Percentiles rank a stretch among this genome's conserved stretches.
These are phyloP conservation scores for Sinocyclocheilus anshuiensis DNA, from an alignment of 2,113 vertebrate species.

Conservation along the genomic window DNA sequence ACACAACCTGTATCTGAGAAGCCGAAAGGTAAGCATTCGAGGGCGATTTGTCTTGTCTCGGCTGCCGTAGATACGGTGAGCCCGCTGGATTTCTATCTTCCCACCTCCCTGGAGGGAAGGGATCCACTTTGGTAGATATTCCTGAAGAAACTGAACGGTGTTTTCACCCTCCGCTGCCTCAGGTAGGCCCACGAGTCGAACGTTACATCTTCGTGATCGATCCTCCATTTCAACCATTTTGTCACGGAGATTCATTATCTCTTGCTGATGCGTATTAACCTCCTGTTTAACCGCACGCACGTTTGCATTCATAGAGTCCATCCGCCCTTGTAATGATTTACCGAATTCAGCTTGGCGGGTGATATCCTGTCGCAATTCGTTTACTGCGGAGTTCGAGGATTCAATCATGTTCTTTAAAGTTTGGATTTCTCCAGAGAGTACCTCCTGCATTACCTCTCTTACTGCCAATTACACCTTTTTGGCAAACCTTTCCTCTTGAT, in stretches of 20 bases:
- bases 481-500: no score
- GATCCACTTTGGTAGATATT: no score
- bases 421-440: no score
- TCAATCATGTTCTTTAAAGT: no score
- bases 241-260: background rate
- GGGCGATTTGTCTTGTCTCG: background rate
- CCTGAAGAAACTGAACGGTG: background rate
- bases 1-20: background rate
- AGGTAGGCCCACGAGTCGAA: background rate
- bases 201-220: background rate
- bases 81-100: no score
- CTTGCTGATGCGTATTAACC: background rate
- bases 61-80: background rate
- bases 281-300: background rate
- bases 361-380: no score
- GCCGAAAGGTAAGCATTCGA: background rate
- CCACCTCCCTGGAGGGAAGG: no score
- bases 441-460: no score
- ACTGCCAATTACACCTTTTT: no score
- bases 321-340: background rate
- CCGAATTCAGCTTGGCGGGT: no score
- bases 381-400: no score
- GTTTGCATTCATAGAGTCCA: background rate
- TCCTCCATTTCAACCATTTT: background rate
- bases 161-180: background rate